These are phyloP conservation scores for Synanthedon andrenaeformis DNA, from an alignment of 2,888 invertebrate genomes.

Conservation along the genomic window DNA sequence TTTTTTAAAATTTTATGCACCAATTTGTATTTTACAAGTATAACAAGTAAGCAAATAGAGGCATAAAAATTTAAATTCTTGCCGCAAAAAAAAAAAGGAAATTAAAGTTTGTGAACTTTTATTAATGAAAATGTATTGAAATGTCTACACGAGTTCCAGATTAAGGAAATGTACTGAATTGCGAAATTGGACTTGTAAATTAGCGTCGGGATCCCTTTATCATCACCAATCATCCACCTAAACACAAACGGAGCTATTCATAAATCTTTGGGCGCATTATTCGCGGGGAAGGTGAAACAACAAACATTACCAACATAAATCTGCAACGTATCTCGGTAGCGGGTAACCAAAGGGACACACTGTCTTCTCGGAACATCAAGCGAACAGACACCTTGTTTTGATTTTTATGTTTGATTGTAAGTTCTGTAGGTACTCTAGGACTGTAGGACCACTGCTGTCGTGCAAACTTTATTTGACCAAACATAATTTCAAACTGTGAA, in stretches of 20 bases:
- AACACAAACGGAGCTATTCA: conserved; percentile 54
- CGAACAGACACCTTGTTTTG: background rate
- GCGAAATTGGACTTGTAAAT: background rate
- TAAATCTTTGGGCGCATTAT: conserved; percentile 62
- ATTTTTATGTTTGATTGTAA: too few species aligned
- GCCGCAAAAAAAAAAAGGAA: too few species aligned
- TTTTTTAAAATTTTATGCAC: too few species aligned
- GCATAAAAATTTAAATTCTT: too few species aligned
- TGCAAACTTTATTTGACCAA: too few species aligned
- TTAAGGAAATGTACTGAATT: background rate
- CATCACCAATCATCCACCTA: conserved; percentile 52
- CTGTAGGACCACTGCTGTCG: too few species aligned
- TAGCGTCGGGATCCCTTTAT: conserved; percentile 27
- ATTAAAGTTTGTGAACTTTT: too few species aligned
- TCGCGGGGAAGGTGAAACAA: conserved; percentile 65
- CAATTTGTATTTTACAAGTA: too few species aligned
- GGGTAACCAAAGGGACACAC: conserved; percentile 37
- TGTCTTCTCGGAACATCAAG: conserved; percentile 1
- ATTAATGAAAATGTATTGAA: too few species aligned
- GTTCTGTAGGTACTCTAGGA: too few species aligned
- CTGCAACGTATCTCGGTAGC: conserved; percentile 61
- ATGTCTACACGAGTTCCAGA: background rate
- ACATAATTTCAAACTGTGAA: too few species aligned
- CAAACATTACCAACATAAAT: conserved; percentile 70
- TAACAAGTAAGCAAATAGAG: too few species aligned